Percentiles rank a stretch among this genome's conserved stretches.
Evolutionary conservation across 2,113 vertebrate species (phyloP).

Genomic region (Eudorcas thomsonii): DNA sequence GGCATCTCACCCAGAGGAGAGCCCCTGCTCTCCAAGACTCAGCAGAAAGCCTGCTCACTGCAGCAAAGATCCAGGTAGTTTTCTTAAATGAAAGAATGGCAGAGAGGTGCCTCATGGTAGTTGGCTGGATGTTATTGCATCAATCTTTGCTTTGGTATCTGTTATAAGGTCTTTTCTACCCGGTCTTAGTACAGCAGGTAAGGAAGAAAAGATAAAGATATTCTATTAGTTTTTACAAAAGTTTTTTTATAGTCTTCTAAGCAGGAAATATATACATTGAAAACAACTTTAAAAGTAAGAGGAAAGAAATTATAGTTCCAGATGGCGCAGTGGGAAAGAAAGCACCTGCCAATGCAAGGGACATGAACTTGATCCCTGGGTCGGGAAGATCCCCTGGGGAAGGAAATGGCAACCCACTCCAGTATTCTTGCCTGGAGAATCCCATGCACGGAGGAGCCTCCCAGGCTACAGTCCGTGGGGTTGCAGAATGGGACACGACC

Average conservation of each 20-base stretch:
- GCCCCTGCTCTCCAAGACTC: neutral
- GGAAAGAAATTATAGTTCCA: neutral
- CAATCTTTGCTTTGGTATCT: neutral
- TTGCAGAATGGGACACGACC: neutral
- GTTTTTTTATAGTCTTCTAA: neutral
- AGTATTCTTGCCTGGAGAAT: neutral
- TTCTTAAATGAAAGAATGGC: neutral
- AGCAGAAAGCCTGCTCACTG: neutral
- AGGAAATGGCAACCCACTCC: neutral
- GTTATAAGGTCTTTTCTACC: neutral
- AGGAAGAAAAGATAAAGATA: neutral
- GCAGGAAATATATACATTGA: neutral
- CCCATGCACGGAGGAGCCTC: neutral
- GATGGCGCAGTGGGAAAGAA: neutral
- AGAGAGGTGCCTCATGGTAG: neutral
- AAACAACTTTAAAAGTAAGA: neutral
- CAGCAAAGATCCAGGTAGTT: neutral
- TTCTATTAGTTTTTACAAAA: neutral
- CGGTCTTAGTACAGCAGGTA: too few species aligned
- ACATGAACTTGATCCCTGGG: neutral
- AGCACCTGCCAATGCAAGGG: neutral
- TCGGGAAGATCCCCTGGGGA: neutral
- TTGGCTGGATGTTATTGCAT: rapidly evolving
- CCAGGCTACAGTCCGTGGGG: rapidly evolving
- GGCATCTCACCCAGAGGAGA: too few species aligned